These are phyloP conservation scores for Copidosoma aretas DNA, from an alignment of 2,888 invertebrate genomes.

Conservation along the genomic window DNA sequence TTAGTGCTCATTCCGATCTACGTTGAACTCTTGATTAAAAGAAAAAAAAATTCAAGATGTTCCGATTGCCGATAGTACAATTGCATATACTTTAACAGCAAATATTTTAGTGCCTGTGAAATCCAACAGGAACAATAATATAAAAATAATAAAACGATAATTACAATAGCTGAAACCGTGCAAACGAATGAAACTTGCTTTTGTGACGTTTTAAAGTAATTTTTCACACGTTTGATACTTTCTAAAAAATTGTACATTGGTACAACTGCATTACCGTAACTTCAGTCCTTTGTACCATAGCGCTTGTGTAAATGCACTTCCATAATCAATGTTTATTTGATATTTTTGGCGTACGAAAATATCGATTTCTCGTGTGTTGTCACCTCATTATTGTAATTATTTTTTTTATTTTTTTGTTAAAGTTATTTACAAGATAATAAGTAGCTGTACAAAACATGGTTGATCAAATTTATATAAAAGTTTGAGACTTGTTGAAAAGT, in stretches of 20 bases:
- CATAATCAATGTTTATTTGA: slow-evolving; percentile 18
- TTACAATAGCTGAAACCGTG: slow-evolving; percentile 20
- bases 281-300: slow-evolving; percentile 30
- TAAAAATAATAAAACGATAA: slow-evolving; percentile 11
- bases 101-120: slow-evolving; percentile 23
- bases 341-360: slow-evolving; percentile 28
- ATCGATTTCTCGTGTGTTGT: slow-evolving; percentile 13
- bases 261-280: slow-evolving; percentile 16
- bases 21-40: slow-evolving; percentile 34
- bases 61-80: slow-evolving; percentile 34
- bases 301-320: slow-evolving; percentile 25
- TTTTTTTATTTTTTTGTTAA: slow-evolving; percentile 26
- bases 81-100: slow-evolving; percentile 37
- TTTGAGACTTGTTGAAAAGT: slow-evolving; percentile 12
- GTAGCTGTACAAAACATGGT: slow-evolving; percentile 30
- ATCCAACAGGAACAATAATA: slow-evolving; percentile 20
- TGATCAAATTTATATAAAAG: slow-evolving; percentile 22
- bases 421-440: background rate
- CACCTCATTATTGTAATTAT: slow-evolving; percentile 12
- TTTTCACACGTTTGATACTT: slow-evolving; percentile 12
- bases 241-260: slow-evolving; percentile 22
- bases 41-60: slow-evolving; percentile 31
- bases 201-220: slow-evolving; percentile 16
- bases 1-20: slow-evolving; percentile 35
- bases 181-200: slow-evolving; percentile 15